Conservation (phyloP, 2,113 vertebrate genomes). For the Phylloscopus trochiloides region DNA sequence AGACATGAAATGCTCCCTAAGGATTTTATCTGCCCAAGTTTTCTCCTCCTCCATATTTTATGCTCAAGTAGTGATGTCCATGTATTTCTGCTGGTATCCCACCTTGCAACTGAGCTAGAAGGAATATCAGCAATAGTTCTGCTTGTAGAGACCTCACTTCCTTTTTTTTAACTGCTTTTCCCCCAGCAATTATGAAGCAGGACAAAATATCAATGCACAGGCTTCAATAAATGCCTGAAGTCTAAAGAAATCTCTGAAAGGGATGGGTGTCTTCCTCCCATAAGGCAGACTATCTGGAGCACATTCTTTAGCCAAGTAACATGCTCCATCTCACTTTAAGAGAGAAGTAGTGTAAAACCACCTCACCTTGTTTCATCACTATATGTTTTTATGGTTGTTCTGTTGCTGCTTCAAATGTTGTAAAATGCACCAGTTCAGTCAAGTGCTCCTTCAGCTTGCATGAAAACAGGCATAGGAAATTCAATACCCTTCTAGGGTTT, state of each 20-base stretch:
- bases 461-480: background rate
- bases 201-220: constrained; percentile 24
- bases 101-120: background rate
- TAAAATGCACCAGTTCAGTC: constrained; percentile 1
- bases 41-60: background rate
- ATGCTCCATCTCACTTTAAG: constrained; percentile 9
- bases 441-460: background rate
- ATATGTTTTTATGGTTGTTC: background rate
- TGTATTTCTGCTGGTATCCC: background rate
- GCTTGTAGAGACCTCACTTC: background rate
- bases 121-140: background rate
- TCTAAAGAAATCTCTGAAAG: constrained; percentile 48
- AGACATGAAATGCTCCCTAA: background rate
- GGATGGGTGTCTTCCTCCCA: background rate
- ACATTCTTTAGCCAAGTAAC: constrained; percentile 52
- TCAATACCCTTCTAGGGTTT: background rate
- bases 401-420: background rate
- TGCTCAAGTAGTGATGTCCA: background rate
- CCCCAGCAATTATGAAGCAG: background rate
- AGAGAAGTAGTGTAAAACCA: background rate
- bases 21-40: background rate
- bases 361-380: constrained; percentile 5
- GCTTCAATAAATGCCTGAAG: constrained; percentile 37
- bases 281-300: constrained; percentile 30
- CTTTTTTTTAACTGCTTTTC: background rate